Conservation (phyloP, 2,113 vertebrate genomes). For the Dolichallabes microphthalmus region DNA sequence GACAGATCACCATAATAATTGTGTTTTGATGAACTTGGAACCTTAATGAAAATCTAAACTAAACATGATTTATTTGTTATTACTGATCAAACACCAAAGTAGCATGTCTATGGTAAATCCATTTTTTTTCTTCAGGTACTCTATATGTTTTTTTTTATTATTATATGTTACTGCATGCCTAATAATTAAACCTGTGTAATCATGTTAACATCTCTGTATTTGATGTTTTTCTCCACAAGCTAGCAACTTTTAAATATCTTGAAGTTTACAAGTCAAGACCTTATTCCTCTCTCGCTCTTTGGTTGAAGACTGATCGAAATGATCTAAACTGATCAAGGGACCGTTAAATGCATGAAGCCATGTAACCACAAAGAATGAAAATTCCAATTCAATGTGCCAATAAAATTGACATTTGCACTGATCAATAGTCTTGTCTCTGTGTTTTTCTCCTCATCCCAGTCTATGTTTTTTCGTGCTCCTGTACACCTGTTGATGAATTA, state of each 20-base stretch:
- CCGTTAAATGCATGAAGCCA: too few relatives aligned
- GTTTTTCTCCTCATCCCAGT: not conserved
- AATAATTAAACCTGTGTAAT: not conserved
- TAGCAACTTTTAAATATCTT: too few relatives aligned
- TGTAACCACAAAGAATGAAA: not conserved
- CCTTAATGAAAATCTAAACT: not conserved
- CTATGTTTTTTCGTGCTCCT: too few relatives aligned
- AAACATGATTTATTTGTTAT: too few relatives aligned
- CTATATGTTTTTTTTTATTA: not conserved
- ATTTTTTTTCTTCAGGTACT: not conserved
- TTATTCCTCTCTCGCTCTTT: not conserved
- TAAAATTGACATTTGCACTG: not conserved
- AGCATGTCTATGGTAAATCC: not conserved
- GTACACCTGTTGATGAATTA: too few relatives aligned
- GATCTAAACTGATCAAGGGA: too few relatives aligned
- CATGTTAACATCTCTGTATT: too few relatives aligned
- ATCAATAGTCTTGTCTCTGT: not conserved
- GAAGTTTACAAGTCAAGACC: too few relatives aligned
- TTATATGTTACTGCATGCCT: not conserved
- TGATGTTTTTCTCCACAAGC: too few relatives aligned
- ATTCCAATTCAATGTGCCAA: not conserved
- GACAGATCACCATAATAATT: not conserved
- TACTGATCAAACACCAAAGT: not conserved
- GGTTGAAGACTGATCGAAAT: too few relatives aligned
- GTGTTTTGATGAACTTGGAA: not conserved